These are phyloP conservation scores for Python bivittatus DNA, from an alignment of 2,113 vertebrate genomes.

Conservation along the genomic window DNA sequence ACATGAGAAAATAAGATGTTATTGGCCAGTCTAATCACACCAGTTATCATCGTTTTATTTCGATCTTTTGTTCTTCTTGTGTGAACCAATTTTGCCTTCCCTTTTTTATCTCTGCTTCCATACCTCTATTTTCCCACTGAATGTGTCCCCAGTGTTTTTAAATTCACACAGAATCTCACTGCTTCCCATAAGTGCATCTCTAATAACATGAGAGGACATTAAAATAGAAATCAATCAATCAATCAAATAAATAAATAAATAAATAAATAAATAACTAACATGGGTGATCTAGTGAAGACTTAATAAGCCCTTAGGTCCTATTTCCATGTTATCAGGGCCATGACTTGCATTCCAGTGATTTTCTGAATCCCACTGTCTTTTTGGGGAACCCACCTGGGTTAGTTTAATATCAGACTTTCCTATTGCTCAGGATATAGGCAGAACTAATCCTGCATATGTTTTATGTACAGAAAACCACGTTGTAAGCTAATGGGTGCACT, in stretches of 20 bases:
- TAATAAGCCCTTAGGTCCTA: neutral
- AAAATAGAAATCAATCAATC: too few relatives aligned
- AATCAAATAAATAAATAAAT: too few relatives aligned
- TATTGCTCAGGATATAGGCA: neutral
- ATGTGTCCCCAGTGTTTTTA: neutral
- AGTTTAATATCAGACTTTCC: neutral
- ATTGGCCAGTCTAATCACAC: slow-evolving; percentile 6
- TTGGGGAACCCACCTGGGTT: neutral
- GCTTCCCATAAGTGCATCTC: neutral
- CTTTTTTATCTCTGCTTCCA: slow-evolving; percentile 15
- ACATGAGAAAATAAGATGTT: neutral
- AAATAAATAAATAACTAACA: too few relatives aligned
- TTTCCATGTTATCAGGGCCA: neutral
- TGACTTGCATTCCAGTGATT: neutral
- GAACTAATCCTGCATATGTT: neutral
- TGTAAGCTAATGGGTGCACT: neutral
- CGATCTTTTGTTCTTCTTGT: slow-evolving; percentile 11
- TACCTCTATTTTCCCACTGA: neutral
- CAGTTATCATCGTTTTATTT: slow-evolving; percentile 10
- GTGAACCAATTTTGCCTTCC: slow-evolving; percentile 24
- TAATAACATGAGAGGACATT: neutral
- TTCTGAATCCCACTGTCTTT: neutral
- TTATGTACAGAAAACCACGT: neutral
- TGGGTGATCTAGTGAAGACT: neutral
- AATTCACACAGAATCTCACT: neutral